Conservation (phyloP, 2,888 invertebrate genomes). For the Volucella inanis region DNA sequence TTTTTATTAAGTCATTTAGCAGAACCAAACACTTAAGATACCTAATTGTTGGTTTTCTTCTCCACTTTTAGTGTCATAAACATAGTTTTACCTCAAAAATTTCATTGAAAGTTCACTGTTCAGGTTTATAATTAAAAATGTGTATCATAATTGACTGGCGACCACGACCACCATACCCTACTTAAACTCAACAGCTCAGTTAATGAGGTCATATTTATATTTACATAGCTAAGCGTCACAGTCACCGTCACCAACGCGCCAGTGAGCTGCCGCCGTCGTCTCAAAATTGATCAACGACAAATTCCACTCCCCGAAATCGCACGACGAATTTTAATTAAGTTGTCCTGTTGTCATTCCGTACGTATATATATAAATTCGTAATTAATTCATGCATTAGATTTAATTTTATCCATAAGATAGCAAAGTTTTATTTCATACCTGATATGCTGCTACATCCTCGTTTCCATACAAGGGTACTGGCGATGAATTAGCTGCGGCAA, state of each 20-base stretch:
- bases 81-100: background rate
- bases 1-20: too few species aligned
- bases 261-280: background rate
- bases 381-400: slow-evolving; percentile 34
- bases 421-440: slow-evolving; percentile 78
- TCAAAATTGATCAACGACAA: slow-evolving; percentile 1
- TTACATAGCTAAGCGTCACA: slow-evolving; percentile 49
- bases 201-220: slow-evolving; percentile 67
- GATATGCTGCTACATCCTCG: slow-evolving; percentile 83
- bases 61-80: background rate
- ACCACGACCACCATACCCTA: slow-evolving; percentile 32
- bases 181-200: slow-evolving; percentile 44
- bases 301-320: slow-evolving; percentile 26
- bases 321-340: slow-evolving; percentile 38
- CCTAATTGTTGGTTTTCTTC: background rate
- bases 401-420: background rate
- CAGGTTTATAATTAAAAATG: background rate
- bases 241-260: slow-evolving; percentile 34
- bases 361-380: slow-evolving; percentile 5
- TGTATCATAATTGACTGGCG: slow-evolving; percentile 27
- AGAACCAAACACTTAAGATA: too few species aligned
- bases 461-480: slow-evolving; percentile 81
- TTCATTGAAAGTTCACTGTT: slow-evolving; percentile 56
- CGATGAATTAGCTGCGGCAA: slow-evolving; percentile 83
- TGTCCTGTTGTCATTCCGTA: background rate